Conservation (phyloP, 2,113 vertebrate genomes). For the Corythaixoides concolor region DNA sequence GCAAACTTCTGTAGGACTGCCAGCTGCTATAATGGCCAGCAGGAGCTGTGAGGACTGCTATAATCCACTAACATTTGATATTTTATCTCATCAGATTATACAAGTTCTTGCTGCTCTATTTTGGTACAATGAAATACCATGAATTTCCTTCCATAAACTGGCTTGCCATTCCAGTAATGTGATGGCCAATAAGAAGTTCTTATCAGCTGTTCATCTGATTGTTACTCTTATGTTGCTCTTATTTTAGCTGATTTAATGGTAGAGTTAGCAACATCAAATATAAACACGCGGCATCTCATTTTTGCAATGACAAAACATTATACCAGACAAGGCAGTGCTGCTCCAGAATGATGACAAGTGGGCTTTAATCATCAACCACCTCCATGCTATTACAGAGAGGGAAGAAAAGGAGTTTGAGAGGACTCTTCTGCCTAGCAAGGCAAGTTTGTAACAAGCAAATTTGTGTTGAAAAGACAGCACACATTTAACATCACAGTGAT, state of each 20-base stretch:
- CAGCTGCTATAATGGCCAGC: background rate
- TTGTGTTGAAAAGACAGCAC: background rate
- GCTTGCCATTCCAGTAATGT: background rate
- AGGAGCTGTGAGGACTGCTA: background rate
- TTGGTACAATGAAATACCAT: background rate
- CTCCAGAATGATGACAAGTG: background rate
- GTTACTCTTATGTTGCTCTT: background rate
- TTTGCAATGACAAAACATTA: background rate
- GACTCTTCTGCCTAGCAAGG: background rate
- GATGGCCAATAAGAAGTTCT: background rate
- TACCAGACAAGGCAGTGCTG: background rate
- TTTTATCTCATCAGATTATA: background rate
- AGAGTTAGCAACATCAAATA: background rate
- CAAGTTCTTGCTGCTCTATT: background rate
- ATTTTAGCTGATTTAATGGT: background rate
- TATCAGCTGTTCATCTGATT: background rate
- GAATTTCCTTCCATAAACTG: background rate
- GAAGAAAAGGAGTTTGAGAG: background rate
- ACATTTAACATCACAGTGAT: background rate
- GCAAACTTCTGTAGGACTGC: background rate
- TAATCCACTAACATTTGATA: background rate
- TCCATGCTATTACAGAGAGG: fast-evolving
- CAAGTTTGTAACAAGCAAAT: background rate
- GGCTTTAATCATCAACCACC: background rate
- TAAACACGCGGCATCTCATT: background rate